A percentile compares a stretch with the other conserved stretches of the same genome.
These are phyloP conservation scores for Cyprinodon brontotheroides DNA, from an alignment of 2,113 vertebrate species.

Conservation along the genomic window DNA sequence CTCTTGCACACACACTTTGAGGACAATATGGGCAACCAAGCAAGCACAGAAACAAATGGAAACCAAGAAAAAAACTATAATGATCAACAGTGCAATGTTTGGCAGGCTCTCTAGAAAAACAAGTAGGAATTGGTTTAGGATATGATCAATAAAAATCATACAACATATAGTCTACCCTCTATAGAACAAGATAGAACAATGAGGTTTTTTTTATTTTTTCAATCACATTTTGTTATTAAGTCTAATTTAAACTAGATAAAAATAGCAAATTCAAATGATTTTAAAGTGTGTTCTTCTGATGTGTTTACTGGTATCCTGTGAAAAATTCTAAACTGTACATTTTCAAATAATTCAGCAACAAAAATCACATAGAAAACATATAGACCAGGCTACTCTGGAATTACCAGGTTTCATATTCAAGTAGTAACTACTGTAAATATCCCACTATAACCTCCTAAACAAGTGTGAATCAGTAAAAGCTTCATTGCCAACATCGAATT, in stretches of 20 bases:
- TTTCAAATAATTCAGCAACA: no score
- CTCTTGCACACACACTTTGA: conserved; percentile 15
- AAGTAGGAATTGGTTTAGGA: conserved; percentile 14
- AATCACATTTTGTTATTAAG: not conserved
- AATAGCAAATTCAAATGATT: not conserved
- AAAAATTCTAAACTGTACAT: not conserved
- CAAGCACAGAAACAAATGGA: conserved; percentile 23
- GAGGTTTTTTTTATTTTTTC: not conserved
- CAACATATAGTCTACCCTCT: not conserved
- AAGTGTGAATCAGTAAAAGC: no score
- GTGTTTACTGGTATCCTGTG: not conserved
- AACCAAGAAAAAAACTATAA: not conserved
- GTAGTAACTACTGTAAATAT: no score
- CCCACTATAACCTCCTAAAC: no score
- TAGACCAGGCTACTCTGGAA: no score
- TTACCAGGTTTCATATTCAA: no score
- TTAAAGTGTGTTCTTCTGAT: no score
- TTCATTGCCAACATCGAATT: no score
- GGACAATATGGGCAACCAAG: conserved; percentile 22
- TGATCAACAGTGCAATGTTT: conserved; percentile 21
- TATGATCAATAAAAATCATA: not conserved
- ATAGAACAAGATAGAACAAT: not conserved
- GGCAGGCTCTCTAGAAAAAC: conserved; percentile 19
- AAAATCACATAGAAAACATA: no score
- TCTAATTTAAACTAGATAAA: not conserved